phyloP scores from a whole-genome alignment of 2,113 vertebrate genomes.

The Leiothrix lutea region DNA sequence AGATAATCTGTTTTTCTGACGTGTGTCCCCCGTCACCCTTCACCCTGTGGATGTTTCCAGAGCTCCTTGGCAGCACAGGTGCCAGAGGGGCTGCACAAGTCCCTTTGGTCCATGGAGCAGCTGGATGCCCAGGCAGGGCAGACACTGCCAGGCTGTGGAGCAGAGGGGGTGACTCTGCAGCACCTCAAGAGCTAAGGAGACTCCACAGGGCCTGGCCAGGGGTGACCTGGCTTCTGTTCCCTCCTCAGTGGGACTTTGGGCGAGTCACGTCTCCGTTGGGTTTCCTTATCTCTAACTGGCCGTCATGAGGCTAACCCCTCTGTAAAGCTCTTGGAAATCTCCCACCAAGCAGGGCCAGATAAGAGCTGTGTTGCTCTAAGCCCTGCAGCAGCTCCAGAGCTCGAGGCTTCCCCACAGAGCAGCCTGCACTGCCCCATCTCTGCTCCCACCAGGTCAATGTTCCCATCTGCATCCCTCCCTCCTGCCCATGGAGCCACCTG shows the following conservation, averaged over 20 bases:
- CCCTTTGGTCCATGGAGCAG: neutral
- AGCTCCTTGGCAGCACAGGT: fast-evolving
- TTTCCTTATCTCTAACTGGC: neutral
- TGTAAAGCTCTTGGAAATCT: constrained; percentile 13
- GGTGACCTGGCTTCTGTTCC: neutral
- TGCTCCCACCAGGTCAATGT: fast-evolving
- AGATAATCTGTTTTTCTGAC: fast-evolving
- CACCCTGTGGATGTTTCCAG: neutral
- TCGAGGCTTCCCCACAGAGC: neutral
- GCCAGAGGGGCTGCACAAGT: neutral
- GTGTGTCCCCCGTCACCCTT: too few species aligned
- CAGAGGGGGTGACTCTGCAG: fast-evolving
- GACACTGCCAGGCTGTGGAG: neutral
- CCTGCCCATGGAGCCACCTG: neutral
- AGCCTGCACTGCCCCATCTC: neutral
- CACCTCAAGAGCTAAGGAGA: fast-evolving
- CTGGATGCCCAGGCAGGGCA: neutral
- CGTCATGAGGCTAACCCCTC: neutral
- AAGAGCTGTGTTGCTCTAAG: neutral
- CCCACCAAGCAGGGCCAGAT: neutral
- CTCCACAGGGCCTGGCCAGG: fast-evolving
- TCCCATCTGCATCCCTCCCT: neutral
- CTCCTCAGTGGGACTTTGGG: neutral
- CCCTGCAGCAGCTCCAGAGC: neutral
- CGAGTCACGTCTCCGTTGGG: neutral